Evolutionary conservation across 2,113 vertebrate genomes (phyloP), one percentile per base, ranked within the genome.

Genomic region (Narcine bancroftii): DNA sequence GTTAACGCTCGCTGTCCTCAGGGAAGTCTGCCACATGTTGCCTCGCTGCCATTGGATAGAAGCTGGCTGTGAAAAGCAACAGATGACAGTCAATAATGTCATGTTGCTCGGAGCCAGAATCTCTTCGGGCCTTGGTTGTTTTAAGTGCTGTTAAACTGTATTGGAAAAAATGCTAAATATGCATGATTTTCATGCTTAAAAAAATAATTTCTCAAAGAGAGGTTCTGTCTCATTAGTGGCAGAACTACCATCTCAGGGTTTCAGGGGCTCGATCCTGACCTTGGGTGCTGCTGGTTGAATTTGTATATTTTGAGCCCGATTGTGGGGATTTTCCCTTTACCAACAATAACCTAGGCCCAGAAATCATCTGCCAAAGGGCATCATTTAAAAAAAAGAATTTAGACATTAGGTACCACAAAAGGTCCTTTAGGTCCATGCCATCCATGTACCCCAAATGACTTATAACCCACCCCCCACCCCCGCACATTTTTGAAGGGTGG

Each of bases 71-170:
- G 47, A 11, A 53, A 83, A 53, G 33, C 45, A 53, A 53, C 79
- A 83, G 79, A 83, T 83, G 79, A 47, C 79, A 53, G 79, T 53
- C 47, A 53, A 56, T 83, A 47, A 83, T 56, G 26, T 83, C 79
- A 83, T 83, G 47, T 53, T 56, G 53, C 47, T 79, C 53, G 76
- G 42, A 79, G 9, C 21, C 42, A 10, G 29, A 11, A 83, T 53
- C 79, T 83, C 0, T 29, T n/a, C n/a, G n/a, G n/a, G 50, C 26
- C 3, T 3, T 50, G 29, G 47, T 83, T 26, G 47, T 83, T 83
- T 81, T 56, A 24, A 83, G 26, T 83, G 79, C 47, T n/a, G 29
- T 83, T 10, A 26, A 33, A 83, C 33, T 83, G 76, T 79, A 47
- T 24, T 10, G 9, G 50, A 15, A 53, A 13, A 56, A 47, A 45